Evolutionary conservation across 2,113 vertebrate species (phyloP).

Genomic region (Hymenochirus boettgeri): DNA sequence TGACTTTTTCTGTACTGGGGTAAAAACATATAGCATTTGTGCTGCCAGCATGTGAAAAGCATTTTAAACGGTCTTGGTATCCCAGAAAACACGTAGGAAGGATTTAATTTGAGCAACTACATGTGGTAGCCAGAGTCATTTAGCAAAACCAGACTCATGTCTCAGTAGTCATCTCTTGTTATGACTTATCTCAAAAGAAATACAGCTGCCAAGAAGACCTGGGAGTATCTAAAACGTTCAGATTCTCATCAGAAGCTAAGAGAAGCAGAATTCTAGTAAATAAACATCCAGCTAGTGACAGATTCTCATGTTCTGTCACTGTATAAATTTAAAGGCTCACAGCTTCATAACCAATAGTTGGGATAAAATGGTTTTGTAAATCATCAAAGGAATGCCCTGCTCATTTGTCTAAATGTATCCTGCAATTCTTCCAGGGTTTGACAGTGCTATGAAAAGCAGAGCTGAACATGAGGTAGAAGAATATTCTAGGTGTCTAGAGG

Average conservation of each 20-base stretch:
- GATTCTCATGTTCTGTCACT: conserved; percentile 29
- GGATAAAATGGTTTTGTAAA: conserved; percentile 14
- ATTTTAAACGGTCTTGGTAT: neutral
- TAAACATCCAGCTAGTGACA: conserved; percentile 38
- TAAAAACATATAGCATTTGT: too few relatives aligned
- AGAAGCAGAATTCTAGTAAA: conserved; percentile 24
- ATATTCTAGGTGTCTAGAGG: conserved; percentile 12
- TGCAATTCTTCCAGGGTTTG: conserved; percentile 17
- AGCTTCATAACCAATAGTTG: conserved; percentile 12
- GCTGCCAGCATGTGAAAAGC: too few relatives aligned
- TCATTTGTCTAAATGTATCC: conserved; percentile 34
- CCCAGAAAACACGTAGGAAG: conserved; percentile 2
- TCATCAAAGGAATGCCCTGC: conserved; percentile 10
- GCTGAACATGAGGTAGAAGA: conserved; percentile 11
- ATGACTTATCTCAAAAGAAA: conserved; percentile 4
- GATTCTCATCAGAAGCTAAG: conserved; percentile 8
- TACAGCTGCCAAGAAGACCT: neutral
- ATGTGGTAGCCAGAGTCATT: neutral
- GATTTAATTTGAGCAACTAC: neutral
- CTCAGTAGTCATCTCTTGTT: neutral
- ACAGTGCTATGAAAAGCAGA: conserved; percentile 28
- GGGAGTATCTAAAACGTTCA: neutral
- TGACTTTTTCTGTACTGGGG: too few relatives aligned
- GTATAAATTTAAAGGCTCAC: conserved; percentile 29
- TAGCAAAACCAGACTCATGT: neutral